A percentile compares a stretch with the other conserved stretches of the same genome.
Conservation (phyloP, 2,113 vertebrate species). For the Lipophrys pholis region DNA sequence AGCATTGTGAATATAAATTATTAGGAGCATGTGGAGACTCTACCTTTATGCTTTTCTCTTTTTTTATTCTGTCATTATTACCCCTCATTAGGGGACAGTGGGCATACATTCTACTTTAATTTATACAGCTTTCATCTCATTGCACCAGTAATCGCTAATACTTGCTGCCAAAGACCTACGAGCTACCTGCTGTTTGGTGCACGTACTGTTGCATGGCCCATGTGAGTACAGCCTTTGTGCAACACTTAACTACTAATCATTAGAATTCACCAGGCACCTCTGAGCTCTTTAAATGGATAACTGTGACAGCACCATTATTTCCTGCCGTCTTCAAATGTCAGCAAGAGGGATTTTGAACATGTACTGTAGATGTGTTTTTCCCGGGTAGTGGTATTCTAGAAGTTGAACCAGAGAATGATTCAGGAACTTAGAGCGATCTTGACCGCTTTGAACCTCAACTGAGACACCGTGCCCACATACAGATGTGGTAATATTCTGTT, state of each 20-base stretch:
- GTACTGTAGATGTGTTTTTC: background rate
- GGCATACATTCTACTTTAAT: background rate
- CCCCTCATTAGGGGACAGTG: background rate
- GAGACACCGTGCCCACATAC: too few relatives aligned
- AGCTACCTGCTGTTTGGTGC: constrained; percentile 10
- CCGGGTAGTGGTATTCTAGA: too few relatives aligned
- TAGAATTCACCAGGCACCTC: background rate
- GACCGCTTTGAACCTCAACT: too few relatives aligned
- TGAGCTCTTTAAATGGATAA: background rate
- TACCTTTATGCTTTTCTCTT: background rate
- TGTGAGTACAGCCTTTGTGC: background rate
- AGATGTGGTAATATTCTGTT: too few relatives aligned
- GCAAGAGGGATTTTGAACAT: constrained; percentile 16
- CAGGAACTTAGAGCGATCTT: too few relatives aligned
- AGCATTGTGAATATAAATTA: constrained; percentile 13
- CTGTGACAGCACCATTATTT: constrained; percentile 1
- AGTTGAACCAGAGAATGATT: too few relatives aligned
- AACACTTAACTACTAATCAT: constrained; percentile 1
- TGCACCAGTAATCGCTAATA: background rate
- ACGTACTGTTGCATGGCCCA: background rate
- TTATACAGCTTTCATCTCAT: background rate
- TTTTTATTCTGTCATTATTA: background rate
- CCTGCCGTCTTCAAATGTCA: constrained; percentile 37
- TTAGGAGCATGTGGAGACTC: background rate
- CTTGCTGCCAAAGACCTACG: constrained; percentile 1